These are phyloP conservation scores for rat (Rattus norvegicus) DNA, from an alignment of 2,113 vertebrate species.

Conservation along the genomic window DNA sequence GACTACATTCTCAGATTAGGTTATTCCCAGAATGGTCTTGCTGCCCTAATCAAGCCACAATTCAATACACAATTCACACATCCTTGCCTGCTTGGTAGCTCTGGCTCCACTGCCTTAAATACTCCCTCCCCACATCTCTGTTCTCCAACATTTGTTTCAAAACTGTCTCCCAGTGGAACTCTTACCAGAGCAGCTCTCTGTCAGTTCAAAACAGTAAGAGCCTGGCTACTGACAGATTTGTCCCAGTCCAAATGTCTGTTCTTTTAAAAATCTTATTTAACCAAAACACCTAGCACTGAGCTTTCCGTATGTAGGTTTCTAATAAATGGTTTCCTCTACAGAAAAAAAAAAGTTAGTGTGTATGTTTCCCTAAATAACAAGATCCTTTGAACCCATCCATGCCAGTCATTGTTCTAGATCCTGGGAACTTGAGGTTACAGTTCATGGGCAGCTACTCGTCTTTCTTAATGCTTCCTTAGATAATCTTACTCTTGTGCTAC, in stretches of 20 bases:
- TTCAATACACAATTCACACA: fast-evolving
- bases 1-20: not conserved
- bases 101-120: not conserved
- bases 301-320: not conserved
- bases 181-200: not conserved
- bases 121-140: not conserved
- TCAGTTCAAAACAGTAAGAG: too few relatives aligned
- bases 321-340: not conserved
- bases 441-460: not conserved
- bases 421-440: not conserved
- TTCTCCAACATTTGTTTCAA: not conserved
- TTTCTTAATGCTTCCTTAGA: not conserved
- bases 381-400: not conserved
- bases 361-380: not conserved
- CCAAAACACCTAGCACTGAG: not conserved
- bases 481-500: not conserved
- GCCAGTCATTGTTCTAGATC: not conserved
- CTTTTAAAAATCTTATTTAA: not conserved
- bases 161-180: not conserved
- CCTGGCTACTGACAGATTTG: not conserved
- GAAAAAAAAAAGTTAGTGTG: not conserved
- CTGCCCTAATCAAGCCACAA: fast-evolving
- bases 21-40: not conserved
- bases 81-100: not conserved
- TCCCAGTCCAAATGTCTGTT: not conserved